Evolutionary conservation across 1,140 invertebrate genomes (phyloP).

Genomic region (Colletes latitarsis): DNA sequence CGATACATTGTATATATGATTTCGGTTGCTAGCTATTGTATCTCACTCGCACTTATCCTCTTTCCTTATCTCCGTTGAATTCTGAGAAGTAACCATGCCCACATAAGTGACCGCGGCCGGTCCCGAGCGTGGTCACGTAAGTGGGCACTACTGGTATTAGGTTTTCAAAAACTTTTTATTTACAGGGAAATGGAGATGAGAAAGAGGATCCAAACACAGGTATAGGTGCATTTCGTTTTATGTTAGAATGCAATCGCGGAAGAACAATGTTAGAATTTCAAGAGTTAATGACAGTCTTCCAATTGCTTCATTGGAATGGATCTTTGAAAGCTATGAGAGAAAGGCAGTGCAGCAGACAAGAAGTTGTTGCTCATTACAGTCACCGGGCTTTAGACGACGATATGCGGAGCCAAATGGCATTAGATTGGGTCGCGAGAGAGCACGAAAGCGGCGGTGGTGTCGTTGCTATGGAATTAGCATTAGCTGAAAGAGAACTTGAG

Average conservation of each 20-base stretch:
- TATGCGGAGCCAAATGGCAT: conserved; percentile 97
- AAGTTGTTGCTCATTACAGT: conserved; percentile 97
- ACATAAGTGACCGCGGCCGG: no score
- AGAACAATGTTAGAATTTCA: conserved; percentile 98
- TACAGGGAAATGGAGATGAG: conserved; percentile 81
- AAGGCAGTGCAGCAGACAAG: conserved; percentile 95
- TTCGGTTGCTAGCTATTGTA: no score
- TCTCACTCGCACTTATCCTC: no score
- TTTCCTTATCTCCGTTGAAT: no score
- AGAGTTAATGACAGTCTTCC: conserved; percentile 98
- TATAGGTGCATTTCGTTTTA: conserved; percentile 96
- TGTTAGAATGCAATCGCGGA: conserved; percentile 96
- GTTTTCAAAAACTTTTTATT: conserved; percentile 21
- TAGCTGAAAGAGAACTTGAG: conserved; percentile 93
- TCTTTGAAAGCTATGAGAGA: conserved; percentile 95
- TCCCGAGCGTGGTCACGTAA: no score
- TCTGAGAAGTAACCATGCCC: no score
- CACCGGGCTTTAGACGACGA: conserved; percentile 94
- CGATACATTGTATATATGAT: no score
- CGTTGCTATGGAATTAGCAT: conserved; percentile 89
- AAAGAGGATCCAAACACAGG: conserved; percentile 92
- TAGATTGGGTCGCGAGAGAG: conserved; percentile 96
- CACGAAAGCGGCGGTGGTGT: conserved; percentile 90
- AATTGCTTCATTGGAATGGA: conserved; percentile 97
- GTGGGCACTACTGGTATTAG: no score